These are phyloP conservation scores for Hippocampus comes DNA, from an alignment of 2,113 vertebrate genomes.

Conservation along the genomic window DNA sequence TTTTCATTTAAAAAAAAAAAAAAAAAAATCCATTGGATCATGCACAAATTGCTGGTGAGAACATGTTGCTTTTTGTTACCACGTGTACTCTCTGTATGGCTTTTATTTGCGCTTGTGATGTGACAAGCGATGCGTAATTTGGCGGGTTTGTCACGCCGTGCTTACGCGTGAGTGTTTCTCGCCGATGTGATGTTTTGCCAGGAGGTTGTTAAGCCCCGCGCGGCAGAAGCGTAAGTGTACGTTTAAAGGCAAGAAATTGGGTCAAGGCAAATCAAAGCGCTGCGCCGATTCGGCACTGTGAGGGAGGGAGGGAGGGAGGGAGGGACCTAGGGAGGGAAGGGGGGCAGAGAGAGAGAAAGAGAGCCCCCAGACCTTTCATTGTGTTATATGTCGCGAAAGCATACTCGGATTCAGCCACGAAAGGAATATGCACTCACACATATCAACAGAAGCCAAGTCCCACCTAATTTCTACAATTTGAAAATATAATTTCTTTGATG, in stretches of 20 bases:
- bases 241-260: slow-evolving; percentile 64
- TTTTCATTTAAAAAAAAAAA: neutral
- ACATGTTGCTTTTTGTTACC: neutral
- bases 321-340: neutral
- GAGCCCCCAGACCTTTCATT: too few relatives aligned
- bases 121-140: slow-evolving; percentile 16
- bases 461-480: neutral
- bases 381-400: too few relatives aligned
- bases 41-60: neutral
- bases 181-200: slow-evolving; percentile 50
- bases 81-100: neutral
- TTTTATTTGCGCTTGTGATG: slow-evolving; percentile 20
- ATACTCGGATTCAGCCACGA: too few relatives aligned
- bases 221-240: slow-evolving; percentile 53
- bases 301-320: slow-evolving; percentile 31
- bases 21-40: neutral
- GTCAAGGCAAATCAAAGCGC: slow-evolving; percentile 68
- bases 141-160: slow-evolving; percentile 20
- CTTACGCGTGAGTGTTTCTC: neutral
- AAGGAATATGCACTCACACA: too few relatives aligned
- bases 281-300: slow-evolving; percentile 46
- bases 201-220: slow-evolving; percentile 60
- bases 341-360: slow-evolving; percentile 4
- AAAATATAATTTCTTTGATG: too few relatives aligned
- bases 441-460: neutral